Conservation (phyloP, 2,113 vertebrate species). For the Formicarius rufipectus region DNA sequence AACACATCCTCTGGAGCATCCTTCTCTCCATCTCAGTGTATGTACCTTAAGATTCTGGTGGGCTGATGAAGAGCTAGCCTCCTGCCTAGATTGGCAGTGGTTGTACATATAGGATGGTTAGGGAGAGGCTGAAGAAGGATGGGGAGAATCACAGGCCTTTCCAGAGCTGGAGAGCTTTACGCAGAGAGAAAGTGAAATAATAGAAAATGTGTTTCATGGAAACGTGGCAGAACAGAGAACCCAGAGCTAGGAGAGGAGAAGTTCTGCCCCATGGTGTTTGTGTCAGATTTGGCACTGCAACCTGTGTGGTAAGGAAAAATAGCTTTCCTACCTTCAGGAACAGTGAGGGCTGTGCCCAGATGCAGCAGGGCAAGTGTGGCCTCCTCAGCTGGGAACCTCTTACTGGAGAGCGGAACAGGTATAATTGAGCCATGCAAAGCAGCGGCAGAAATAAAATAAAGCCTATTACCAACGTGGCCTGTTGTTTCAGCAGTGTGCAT, state of each 20-base stretch:
- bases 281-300: not conserved
- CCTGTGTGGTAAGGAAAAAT: not conserved
- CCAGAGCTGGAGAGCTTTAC: not conserved
- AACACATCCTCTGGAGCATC: not conserved
- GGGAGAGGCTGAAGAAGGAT: not conserved
- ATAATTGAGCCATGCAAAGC: not conserved
- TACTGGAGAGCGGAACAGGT: not conserved
- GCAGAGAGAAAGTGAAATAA: not conserved
- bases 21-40: not conserved
- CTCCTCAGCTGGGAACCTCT: not conserved
- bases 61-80: not conserved
- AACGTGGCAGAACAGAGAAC: not conserved
- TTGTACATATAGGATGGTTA: not conserved
- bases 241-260: not conserved
- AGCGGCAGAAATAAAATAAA: slow-evolving; percentile 33
- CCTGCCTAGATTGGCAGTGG: slow-evolving; percentile 3
- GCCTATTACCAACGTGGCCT: not conserved
- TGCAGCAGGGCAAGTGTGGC: not conserved
- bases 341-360: not conserved
- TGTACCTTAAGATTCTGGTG: not conserved
- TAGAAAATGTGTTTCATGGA: not conserved
- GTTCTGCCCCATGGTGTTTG: not conserved
- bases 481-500: slow-evolving; percentile 2
- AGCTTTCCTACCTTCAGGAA: not conserved
- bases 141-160: not conserved